Base-by-base conservation (phyloP, 2,113 vertebrate species). In the Cephalopholis sonnerati region DNA sequence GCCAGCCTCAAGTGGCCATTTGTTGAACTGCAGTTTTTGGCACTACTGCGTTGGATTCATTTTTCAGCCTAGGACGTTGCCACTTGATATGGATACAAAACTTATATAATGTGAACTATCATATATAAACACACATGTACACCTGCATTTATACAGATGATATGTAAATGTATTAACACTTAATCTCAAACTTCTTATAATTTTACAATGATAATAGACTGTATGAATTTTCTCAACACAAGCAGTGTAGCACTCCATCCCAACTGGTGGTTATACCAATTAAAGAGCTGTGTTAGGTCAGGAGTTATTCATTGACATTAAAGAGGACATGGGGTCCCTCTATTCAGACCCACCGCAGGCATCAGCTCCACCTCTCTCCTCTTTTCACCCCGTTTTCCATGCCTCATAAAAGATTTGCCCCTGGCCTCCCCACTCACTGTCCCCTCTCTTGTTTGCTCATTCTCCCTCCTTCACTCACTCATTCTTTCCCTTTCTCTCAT, bases 201-300 rank as follows among this genome's bases (percentile, higher is more conserved):
- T 36, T 54, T 48, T 9, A 39, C 16, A 36, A 20, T 7, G 64
- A 70, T 13, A 8, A 41, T 24, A 58, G 13, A 22, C 6, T 17
- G 13, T 64, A 75, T 66, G 59, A 1, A 18, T 74, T 65, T 57
- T 76, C 54, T 77, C 62, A 63, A 72, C 22, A 32, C 51, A 46
- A 13, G 57, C 53, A 20, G 29, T 25, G 4, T 0, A 7, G 25
- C 54, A 12, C 74, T 79, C 32, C 73, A 79, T 78, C 82, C 72
- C 41, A 82, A 63, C 85, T 11, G 82, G 74, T 93, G 89, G 74
- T 88, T 85, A 79, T 92, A 93, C 90, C 93, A 93, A 93, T 95
- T 93, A 95, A 88, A 86, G 74, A 70, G 77, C 90, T 90, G 74
- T 74, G 89, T 87, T 80, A 89, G 92, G 93, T 95, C 95, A 95